These are phyloP conservation scores for Stomatorhinus walkeri DNA, from an alignment of 2,797 vertebrate species.

Conservation along the genomic window DNA sequence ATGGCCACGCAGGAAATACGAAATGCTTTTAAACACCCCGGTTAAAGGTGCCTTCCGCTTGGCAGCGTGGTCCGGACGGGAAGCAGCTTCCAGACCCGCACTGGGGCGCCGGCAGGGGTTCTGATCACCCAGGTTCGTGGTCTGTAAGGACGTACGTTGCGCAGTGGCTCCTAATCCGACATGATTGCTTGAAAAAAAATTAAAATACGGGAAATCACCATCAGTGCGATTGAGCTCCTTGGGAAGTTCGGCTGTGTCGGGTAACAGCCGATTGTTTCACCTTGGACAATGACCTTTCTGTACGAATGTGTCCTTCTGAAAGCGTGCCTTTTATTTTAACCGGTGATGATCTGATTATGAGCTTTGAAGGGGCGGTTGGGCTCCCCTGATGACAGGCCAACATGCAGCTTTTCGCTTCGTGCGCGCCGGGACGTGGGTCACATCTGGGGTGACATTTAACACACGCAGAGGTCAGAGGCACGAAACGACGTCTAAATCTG, in stretches of 20 bases:
- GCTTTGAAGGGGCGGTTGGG: neutral
- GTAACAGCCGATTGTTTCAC: neutral
- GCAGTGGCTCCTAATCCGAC: neutral
- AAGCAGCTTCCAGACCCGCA: neutral
- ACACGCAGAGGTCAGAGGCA: neutral
- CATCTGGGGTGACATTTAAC: neutral
- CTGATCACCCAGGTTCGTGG: neutral
- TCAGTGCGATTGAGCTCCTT: neutral
- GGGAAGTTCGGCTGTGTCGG: neutral
- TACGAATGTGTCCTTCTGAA: neutral
- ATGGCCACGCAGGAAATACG: conserved; percentile 9
- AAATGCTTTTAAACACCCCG: neutral
- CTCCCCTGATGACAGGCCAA: neutral
- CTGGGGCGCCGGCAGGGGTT: neutral
- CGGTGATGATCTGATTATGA: neutral
- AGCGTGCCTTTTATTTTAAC: neutral
- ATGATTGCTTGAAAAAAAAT: neutral
- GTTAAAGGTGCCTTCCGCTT: neutral
- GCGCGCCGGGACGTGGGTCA: neutral
- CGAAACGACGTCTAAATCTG: neutral
- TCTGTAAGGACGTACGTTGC: neutral
- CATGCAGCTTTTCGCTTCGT: neutral
- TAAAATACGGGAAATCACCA: neutral
- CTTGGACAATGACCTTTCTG: neutral
- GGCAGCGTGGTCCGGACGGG: neutral